Base-by-base conservation (phyloP, 1,140 invertebrate genomes). In the Drosophila sturtevanti region DNA sequence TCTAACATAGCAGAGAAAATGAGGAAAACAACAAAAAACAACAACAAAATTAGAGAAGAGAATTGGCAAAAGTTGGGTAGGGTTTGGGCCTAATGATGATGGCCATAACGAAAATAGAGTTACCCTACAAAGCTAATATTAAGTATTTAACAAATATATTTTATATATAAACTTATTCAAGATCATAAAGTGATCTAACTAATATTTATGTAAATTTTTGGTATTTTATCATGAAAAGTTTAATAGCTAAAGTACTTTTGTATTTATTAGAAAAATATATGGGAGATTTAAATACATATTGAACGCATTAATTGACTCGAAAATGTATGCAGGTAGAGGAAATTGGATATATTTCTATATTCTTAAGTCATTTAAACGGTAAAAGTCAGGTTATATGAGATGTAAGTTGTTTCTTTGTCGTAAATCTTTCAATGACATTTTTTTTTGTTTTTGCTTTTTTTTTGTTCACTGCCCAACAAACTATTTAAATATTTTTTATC, bases 21-120 rank as follows among this genome's bases (percentile, higher is more conserved):
- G 62, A 22, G 22, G 16, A 52, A 21, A 56, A 24, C 9, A 48
- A 18, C 9, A 21, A 10, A 21, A 48, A 48, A 48, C 18, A 48
- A 48, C 41, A 48, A 48, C 41, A 48, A 48, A 48, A 48, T 48
- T 48, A 48, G 41, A 48, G 41, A 48, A 18, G 41, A 48, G 41
- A 48, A 48, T 48, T 48, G 41, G 16, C 41, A 48, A 48, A 48
- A 21, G 41, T 48, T 48, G 18, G n/a, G n/a, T 16, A 21, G 41
- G 9, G 16, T 18, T 44, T 44, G 7, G n/a, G 14, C 18, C 41
- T 48, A 21, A 48, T 48, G 18, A 21, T 48, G 18, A 48, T 48
- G 11, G 18, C 2, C 11, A 4, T 6, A 11, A 48, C 9, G 41
- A 48, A 48, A 9, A 10, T 2, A 1, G 27, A 48, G 16, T 21